Conservation (phyloP, 2,888 invertebrate genomes). For the Hyposoter didymator region DNA sequence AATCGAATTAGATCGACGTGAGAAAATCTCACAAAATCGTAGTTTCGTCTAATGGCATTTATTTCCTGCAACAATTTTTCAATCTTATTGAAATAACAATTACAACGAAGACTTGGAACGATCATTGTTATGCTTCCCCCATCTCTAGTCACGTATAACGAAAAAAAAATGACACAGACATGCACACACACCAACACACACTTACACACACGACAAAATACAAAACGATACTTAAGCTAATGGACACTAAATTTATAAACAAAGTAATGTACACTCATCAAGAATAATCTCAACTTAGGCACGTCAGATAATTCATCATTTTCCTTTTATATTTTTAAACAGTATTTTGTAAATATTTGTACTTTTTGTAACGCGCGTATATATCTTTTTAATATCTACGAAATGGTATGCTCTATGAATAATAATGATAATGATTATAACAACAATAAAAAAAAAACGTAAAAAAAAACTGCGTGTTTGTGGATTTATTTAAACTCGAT, state of each 20-base stretch:
- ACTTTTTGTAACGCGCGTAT: constrained; percentile 79
- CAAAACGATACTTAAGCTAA: constrained; percentile 74
- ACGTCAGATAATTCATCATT: constrained; percentile 65
- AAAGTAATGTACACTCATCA: constrained; percentile 26
- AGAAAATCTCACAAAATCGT: constrained; percentile 21
- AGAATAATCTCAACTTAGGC: constrained; percentile 37
- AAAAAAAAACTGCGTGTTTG: background rate
- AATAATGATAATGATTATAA: constrained; percentile 23
- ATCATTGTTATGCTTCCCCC: constrained; percentile 35
- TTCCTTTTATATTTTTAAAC: constrained; percentile 55
- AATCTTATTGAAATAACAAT: constrained; percentile 25
- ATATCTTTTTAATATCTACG: constrained; percentile 75
- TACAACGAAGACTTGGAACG: constrained; percentile 46
- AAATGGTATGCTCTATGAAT: constrained; percentile 65
- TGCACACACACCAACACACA: background rate
- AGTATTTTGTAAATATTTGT: constrained; percentile 82
- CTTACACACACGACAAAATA: constrained; percentile 23
- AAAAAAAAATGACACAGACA: background rate
- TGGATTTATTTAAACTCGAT: background rate
- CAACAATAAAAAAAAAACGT: constrained; percentile 11
- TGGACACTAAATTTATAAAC: constrained; percentile 45
- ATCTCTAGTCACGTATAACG: constrained; percentile 52
- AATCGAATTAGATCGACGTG: constrained; percentile 11
- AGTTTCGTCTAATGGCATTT: constrained; percentile 12
- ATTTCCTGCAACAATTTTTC: constrained; percentile 26